Conservation (phyloP, 37 sponge, comb jelly and placozoan genomes). For the Cladorhizidae sp. region DNA sequence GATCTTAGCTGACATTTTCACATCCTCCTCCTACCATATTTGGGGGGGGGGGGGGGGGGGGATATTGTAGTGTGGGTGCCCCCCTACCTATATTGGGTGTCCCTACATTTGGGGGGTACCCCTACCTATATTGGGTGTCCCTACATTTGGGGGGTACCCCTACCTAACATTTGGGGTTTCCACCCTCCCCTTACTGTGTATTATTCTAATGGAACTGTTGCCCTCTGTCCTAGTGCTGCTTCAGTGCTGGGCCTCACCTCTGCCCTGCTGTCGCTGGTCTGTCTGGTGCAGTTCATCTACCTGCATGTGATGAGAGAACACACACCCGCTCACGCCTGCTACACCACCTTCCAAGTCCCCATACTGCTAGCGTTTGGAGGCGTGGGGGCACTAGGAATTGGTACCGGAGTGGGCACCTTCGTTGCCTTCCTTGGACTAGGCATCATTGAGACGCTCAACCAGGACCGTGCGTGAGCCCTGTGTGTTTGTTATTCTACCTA, state of each 20-base stretch:
- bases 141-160: too few species aligned
- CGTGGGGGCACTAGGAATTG: slow-evolving; percentile 1
- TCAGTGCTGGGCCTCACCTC: slow-evolving; percentile 38
- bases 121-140: too few species aligned
- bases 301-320: slow-evolving; percentile 44
- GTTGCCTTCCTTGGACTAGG: slow-evolving; percentile 43
- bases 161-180: too few species aligned
- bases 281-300: slow-evolving; percentile 46
- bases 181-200: too few species aligned
- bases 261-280: slow-evolving; percentile 33
- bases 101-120: too few species aligned
- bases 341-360: neutral
- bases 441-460: slow-evolving; percentile 10
- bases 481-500: too few species aligned
- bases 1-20: too few species aligned
- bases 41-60: too few species aligned
- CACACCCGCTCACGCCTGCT: neutral
- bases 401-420: slow-evolving; percentile 10
- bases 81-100: too few species aligned
- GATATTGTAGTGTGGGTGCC: too few species aligned
- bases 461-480: slow-evolving; percentile 23
- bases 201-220: neutral
- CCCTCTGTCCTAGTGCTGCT: slow-evolving; percentile 8
- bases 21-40: too few species aligned
- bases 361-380: slow-evolving; percentile 17